These are phyloP conservation scores for Zingel zingel DNA, from an alignment of 2,113 vertebrate genomes.

Conservation along the genomic window DNA sequence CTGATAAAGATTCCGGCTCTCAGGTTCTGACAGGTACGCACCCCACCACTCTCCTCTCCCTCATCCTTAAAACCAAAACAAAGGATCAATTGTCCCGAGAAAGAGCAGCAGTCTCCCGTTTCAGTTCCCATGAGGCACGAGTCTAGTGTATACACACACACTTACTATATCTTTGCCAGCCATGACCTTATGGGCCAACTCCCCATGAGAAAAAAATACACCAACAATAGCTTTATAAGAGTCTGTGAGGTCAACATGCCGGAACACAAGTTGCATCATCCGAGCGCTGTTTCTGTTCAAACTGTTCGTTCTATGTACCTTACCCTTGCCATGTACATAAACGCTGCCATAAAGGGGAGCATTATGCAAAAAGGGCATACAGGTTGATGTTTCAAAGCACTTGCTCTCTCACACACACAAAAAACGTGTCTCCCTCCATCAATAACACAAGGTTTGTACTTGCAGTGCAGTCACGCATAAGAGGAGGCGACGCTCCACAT, in stretches of 20 bases:
- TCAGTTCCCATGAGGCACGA: constrained; percentile 71
- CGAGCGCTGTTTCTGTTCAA: not conserved
- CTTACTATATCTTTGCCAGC: constrained; percentile 20
- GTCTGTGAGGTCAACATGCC: not conserved
- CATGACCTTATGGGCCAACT: constrained; percentile 2
- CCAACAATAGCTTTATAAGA: not conserved
- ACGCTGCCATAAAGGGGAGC: not conserved
- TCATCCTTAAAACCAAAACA: constrained; percentile 65
- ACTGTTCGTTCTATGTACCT: not conserved
- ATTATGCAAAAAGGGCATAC: not conserved
- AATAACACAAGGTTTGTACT: constrained; percentile 29
- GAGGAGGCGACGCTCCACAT: constrained; percentile 37
- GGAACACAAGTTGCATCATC: not conserved
- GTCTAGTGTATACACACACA: constrained; percentile 49
- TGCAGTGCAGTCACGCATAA: constrained; percentile 50
- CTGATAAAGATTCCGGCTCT: constrained; percentile 61
- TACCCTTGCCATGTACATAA: not conserved
- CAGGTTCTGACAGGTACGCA: constrained; percentile 61
- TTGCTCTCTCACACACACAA: constrained; percentile 13
- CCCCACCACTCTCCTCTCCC: constrained; percentile 49
- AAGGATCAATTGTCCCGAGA: constrained; percentile 73
- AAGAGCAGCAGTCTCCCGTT: constrained; percentile 56
- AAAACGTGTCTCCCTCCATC: not conserved
- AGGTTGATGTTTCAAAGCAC: constrained; percentile 19
- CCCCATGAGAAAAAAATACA: not conserved